Evolutionary conservation across 2,797 vertebrate genomes (phyloP).

Genomic region (Dermochelys coriacea): DNA sequence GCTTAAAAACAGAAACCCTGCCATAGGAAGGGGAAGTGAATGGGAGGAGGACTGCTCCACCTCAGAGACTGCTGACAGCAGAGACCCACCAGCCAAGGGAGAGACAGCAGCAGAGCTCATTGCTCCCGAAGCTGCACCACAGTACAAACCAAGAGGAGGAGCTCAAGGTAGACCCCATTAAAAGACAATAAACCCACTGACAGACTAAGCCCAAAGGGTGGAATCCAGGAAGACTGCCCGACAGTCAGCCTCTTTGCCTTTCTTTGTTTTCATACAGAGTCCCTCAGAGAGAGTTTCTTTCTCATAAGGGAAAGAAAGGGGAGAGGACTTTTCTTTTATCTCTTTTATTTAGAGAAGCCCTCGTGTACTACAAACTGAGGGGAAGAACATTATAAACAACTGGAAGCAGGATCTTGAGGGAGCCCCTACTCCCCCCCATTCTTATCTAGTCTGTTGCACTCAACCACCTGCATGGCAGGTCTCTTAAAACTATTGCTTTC

Average conservation of each 20-base stretch:
- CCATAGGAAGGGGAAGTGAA: no score
- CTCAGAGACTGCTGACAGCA: no score
- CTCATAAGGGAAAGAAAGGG: neutral
- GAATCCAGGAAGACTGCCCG: neutral
- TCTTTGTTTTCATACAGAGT: neutral
- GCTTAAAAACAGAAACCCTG: no score
- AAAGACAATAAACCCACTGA: neutral
- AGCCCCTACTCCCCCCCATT: neutral
- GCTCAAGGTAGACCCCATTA: neutral
- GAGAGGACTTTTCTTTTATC: neutral
- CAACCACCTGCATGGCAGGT: rapidly evolving
- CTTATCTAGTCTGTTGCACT: neutral
- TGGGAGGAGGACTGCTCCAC: no score
- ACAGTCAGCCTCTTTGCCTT: neutral
- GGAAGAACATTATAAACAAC: neutral
- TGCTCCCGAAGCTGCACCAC: no score
- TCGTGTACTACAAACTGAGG: neutral
- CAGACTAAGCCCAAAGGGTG: neutral
- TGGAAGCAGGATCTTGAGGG: neutral
- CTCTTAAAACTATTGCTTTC: neutral
- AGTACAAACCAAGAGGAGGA: no score
- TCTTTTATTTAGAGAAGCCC: no score
- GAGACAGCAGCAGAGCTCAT: no score
- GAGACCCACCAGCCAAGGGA: no score
- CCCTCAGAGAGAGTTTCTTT: neutral